Base-by-base conservation (phyloP, 2,797 vertebrate species). In the Tarsius wallacei region DNA sequence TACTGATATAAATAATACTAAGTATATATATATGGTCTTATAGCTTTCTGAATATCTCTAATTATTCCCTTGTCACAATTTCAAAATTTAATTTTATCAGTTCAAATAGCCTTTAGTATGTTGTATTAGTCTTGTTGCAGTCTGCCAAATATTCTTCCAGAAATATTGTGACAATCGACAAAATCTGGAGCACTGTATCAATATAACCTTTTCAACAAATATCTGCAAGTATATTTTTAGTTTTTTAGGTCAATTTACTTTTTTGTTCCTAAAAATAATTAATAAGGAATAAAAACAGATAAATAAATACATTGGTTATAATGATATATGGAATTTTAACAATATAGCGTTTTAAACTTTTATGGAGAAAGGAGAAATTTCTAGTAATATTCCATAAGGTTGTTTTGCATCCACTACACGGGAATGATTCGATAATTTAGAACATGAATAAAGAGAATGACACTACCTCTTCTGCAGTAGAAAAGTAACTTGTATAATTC, bases 41-140 rank as follows among this genome's bases (percentile, higher is more conserved):
- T 17, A 36, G 31, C n/a, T 73, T 93, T 96, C 33, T 93, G 47
- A 49, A 59, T 68, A 68, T 85, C 24, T 59, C 61, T 64, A 84
- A 47, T 31, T 8, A 57, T 33, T 85, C 74, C 1, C 61, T 51
- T 71, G 19, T 9, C 10, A n/a, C 22, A 71, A 84, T 70, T 70
- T 71, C 55, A 61, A 90, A 66, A 85, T 81, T 0, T 86, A 80
- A 78, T 8, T 63, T 55, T 66, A 57, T 77, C 21, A 36, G 22
- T 86, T 86, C 66, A 68, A 68, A 42, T 61, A 31, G n/a, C 12
- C n/a, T 74, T 17, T 59, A n/a, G 59, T 51, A 26, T 93, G 81
- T 51, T 9, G 1, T 63, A 31, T 64, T 10, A 64, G 17, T 78
- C 85, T 33, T 17, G 1, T 36, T 85, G 4, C 33, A 70, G 63